Base-by-base conservation (phyloP, 2,888 invertebrate species). In the Eulithis testata region DNA sequence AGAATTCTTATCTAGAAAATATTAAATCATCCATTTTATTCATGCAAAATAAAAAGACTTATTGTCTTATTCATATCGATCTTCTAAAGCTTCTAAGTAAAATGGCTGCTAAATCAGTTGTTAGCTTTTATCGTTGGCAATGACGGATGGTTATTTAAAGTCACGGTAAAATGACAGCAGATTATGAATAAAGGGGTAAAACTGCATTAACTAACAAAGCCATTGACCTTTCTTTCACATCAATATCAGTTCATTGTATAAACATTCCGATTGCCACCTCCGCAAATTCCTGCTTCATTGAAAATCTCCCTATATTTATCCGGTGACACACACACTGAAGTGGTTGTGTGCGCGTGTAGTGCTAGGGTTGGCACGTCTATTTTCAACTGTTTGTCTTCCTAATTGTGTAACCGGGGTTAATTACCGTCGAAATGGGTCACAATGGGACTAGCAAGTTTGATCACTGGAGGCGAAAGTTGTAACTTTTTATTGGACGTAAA, bases 361-460 rank as follows among this genome's bases (percentile, higher is more conserved):
- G 74, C 73, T 81, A 88, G 89, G 88, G 88, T 80, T 87, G 86
- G 65, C 81, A 75, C 68, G 12, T 73, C 81, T 86, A 85, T 82
- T 83, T 79, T 70, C 73, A 83, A 75, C 72, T 85, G 84, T 85
- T 86, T 83, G 84, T 83, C 83, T 89, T 88, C 85, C 87, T 81
- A 78, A 80, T 85, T 85, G 83, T 81, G 85, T 76, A 86, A 85
- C 77, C 50, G 40, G 69, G 76, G 74, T 75, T 76, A 78, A 76
- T 76, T 69, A 71, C 73, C 64, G 66, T 62, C 63, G 71, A 79
- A 82, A 77, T 83, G 69, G 81, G 81, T 82, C 82, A 82, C 75
- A 72, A 65, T 69, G 58, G 62, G 58, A 75, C 74, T 60, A 62
- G 65, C 60, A 63, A 57, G 70, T 72, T 70, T 76, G 74, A 77